Evolutionary conservation across 2,888 invertebrate genomes (phyloP), one percentile per base, ranked within the genome.

Genomic region (Amblyjoppa proteus): DNA sequence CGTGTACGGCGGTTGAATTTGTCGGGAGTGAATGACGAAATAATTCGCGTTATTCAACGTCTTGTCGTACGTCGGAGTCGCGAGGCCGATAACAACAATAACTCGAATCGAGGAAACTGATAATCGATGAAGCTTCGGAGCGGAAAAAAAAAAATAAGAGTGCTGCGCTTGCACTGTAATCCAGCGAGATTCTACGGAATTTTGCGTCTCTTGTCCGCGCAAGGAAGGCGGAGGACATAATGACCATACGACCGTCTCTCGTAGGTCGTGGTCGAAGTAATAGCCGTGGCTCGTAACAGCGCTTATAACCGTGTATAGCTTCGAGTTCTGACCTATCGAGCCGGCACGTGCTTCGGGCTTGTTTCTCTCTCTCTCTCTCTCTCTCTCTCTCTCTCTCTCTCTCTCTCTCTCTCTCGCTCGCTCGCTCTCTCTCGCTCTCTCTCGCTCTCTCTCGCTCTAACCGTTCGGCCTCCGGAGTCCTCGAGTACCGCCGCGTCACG

Each of bases 241-340:
- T 41, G 28, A 45, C 68, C 53, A 68, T 28, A 11, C 49, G 20
- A 58, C 34, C 28, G 34, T 45, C 75, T 84, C 71, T 81, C 66
- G 79, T 84, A 81, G 78, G 76, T 82, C 84, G 86, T 82, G 84
- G 81, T 81, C 83, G 74, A 76, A 68, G 69, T 56, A 66, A 81
- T 34, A 53, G 78, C 73, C 13, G 31, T 11, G 28, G 41, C 25
- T 49, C 34, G 49, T 28, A 53, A 41, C 41, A 74, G n/a, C 34
- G 28, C 51, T 73, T 31, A 53, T 68, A 38, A 76, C 25, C 56
- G 53, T 34, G 58, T 56, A 56, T 58, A 70, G 70, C 61, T 69
- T 78, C 68, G 34, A 61, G 78, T 58, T 78, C 58, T 45, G 45
- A 79, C 70, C 70, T 64, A 75, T 75, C 75, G 74, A 74, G 78